Evolutionary conservation across 1,140 invertebrate species (phyloP).

Genomic region (Drosophila nigrodunni): DNA sequence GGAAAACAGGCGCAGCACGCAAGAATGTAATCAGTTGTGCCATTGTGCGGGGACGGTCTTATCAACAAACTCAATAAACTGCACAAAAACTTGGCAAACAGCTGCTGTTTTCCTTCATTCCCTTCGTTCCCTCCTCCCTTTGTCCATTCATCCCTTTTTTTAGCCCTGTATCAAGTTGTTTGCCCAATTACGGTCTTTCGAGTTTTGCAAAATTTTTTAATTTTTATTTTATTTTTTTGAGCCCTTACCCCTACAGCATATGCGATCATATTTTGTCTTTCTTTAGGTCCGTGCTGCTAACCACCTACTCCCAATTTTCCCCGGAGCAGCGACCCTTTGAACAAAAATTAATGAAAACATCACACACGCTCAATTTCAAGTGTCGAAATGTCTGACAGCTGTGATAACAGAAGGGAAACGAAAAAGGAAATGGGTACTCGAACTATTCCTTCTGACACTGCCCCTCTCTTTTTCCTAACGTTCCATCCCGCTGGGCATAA

Average conservation of each 20-base stretch:
- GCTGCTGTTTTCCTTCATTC: conserved; percentile 56
- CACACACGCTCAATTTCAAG: conserved; percentile 76
- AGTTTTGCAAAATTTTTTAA: conserved; percentile 66
- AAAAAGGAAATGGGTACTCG: conserved; percentile 31
- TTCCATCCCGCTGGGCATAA: conserved; percentile 23
- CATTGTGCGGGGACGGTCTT: not conserved
- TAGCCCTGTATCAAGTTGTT: conserved; percentile 40
- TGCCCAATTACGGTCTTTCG: conserved; percentile 75
- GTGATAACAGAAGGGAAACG: conserved; percentile 74
- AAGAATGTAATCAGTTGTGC: conserved; percentile 73
- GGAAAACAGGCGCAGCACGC: conserved; percentile 50
- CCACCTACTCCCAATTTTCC: conserved; percentile 36
- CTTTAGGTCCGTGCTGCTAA: conserved; percentile 27
- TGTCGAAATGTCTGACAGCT: conserved; percentile 78
- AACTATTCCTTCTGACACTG: conserved; percentile 4
- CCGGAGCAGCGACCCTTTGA: conserved; percentile 27
- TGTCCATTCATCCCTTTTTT: conserved; percentile 21
- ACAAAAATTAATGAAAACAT: conserved; percentile 64
- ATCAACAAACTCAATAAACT: conserved; percentile 13
- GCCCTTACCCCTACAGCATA: conserved; percentile 33
- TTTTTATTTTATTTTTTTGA: conserved; percentile 26
- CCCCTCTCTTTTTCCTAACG: conserved; percentile 3
- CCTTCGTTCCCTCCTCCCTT: conserved; percentile 31
- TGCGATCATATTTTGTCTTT: conserved; percentile 50
- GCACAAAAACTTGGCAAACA: conserved; percentile 41